A percentile compares a stretch with the other conserved stretches of the same genome.
Conservation (phyloP, 2,113 vertebrate genomes). For the Sitta europaea region DNA sequence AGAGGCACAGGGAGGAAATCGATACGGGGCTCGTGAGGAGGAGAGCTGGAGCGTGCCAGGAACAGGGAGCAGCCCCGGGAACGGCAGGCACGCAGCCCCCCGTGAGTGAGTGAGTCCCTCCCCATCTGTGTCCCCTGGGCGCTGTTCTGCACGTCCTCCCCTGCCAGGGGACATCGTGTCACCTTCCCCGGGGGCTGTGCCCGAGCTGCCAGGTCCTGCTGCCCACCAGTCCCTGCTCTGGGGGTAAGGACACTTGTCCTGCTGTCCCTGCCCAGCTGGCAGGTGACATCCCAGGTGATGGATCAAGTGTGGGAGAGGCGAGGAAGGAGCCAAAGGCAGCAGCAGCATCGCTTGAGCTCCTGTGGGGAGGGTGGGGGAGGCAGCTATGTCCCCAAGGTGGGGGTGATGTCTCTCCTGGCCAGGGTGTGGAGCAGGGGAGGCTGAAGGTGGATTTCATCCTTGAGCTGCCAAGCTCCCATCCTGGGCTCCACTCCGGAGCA, state of each 20-base stretch:
- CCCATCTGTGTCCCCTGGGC: background rate
- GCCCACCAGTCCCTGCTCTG: fast-evolving
- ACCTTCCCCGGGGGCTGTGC: background rate
- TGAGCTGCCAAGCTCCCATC: background rate
- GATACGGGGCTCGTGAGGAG: fast-evolving
- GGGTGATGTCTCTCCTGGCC: background rate
- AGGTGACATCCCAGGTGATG: background rate
- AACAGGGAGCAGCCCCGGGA: background rate
- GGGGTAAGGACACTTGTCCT: background rate
- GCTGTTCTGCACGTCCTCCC: background rate
- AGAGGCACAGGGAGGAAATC: background rate
- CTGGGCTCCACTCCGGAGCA: fast-evolving
- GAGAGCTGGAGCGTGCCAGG: background rate
- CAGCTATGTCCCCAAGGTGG: background rate
- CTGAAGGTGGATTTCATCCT: background rate
- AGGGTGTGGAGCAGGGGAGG: background rate
- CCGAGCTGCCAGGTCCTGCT: background rate
- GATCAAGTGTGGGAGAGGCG: fast-evolving
- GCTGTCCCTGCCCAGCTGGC: background rate
- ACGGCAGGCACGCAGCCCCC: fast-evolving
- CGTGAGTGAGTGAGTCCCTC: background rate
- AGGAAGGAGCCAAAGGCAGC: background rate
- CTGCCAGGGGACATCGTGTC: background rate
- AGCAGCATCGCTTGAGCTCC: fast-evolving
- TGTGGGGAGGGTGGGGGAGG: fast-evolving